These are phyloP conservation scores for Homarus americanus DNA, from an alignment of 1,140 invertebrate species.

Conservation along the genomic window DNA sequence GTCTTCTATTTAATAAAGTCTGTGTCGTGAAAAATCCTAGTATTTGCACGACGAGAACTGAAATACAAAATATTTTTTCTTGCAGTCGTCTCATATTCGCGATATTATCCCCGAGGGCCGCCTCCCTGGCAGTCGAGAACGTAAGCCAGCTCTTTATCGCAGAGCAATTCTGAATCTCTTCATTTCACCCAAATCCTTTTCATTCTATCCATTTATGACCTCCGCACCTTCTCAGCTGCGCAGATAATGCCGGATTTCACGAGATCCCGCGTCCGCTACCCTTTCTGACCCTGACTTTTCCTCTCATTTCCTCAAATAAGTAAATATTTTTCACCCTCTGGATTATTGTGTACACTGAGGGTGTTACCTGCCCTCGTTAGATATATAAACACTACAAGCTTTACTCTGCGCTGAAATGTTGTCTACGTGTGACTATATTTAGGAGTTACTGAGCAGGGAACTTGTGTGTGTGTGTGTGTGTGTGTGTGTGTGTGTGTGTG, in stretches of 20 bases:
- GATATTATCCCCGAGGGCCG: background rate
- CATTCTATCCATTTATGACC: background rate
- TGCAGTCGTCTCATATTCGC: background rate
- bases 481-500: background rate
- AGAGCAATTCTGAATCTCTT: conserved; percentile 1
- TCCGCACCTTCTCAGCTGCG: background rate
- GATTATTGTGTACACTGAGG: too few relatives aligned
- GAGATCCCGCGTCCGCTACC: background rate
- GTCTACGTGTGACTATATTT: too few relatives aligned
- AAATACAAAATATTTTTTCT: background rate
- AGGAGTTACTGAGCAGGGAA: too few relatives aligned
- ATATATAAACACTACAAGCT: too few relatives aligned
- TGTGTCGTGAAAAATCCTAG: background rate
- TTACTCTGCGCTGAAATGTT: too few relatives aligned
- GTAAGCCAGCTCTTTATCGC: background rate
- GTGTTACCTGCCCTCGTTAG: too few relatives aligned
- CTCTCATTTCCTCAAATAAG: background rate
- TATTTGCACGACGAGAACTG: background rate
- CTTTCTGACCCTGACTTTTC: background rate
- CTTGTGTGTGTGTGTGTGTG: background rate
- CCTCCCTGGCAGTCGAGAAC: background rate
- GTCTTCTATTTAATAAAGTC: background rate
- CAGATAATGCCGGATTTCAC: background rate
- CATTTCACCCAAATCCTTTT: background rate
- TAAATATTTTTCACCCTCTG: background rate